Conservation (phyloP, 2,113 vertebrate genomes). For the Phrynosoma platyrhinos region DNA sequence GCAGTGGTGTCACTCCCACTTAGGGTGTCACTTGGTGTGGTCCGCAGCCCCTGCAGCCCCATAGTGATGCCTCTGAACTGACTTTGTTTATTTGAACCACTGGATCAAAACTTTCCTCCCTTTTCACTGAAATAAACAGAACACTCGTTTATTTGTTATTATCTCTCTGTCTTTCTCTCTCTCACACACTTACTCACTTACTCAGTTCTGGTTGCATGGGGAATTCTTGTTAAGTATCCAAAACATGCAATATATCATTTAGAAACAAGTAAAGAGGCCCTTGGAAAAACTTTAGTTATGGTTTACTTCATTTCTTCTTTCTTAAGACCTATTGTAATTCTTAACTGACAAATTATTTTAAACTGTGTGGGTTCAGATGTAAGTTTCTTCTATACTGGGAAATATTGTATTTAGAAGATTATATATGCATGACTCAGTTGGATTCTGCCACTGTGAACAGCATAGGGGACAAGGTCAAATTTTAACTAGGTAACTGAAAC, state of each 20-base stretch:
- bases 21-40: no score
- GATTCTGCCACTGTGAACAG: not conserved
- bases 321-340: not conserved
- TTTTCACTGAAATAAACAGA: not conserved
- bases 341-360: not conserved
- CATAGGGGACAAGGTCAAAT: not conserved
- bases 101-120: not conserved
- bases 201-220: not conserved
- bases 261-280: not conserved
- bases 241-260: not conserved
- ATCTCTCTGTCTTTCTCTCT: no score
- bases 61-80: not conserved
- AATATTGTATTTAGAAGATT: no score
- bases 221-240: not conserved
- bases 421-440: not conserved
- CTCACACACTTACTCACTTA: no score
- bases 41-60: no score
- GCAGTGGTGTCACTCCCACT: no score
- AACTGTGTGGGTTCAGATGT: not conserved
- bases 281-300: not conserved
- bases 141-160: no score
- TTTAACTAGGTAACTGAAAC: not conserved
- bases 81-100: not conserved
- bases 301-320: not conserved
- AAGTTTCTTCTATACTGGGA: not conserved